Conservation (phyloP, 2,888 invertebrate genomes). For the Apotomis betuletana region DNA sequence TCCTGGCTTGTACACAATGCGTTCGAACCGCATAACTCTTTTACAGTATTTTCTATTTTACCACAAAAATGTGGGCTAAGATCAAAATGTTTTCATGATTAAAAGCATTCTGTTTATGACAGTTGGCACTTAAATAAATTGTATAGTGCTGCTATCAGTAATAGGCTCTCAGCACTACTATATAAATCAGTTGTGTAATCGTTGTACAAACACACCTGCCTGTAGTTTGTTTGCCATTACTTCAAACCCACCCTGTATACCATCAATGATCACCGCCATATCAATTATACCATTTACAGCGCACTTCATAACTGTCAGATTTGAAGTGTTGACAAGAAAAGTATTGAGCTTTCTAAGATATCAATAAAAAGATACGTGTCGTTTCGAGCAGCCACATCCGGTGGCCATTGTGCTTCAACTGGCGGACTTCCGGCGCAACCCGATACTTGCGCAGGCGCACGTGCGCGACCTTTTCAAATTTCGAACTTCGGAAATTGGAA, state of each 20-base stretch:
- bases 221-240: neutral
- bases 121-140: too few relatives aligned
- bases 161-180: too few relatives aligned
- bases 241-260: neutral
- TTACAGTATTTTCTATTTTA: too few relatives aligned
- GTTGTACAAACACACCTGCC: conserved; percentile 11
- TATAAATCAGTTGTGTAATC: neutral
- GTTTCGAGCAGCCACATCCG: conserved; percentile 82
- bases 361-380: conserved; percentile 83
- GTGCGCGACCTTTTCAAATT: conserved; percentile 81
- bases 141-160: too few relatives aligned
- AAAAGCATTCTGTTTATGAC: too few relatives aligned
- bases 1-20: too few relatives aligned
- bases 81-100: too few relatives aligned
- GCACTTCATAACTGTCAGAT: conserved; percentile 63
- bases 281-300: conserved; percentile 59
- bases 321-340: conserved; percentile 74
- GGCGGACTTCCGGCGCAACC: conserved; percentile 80
- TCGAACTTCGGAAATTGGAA: conserved; percentile 69
- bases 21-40: too few relatives aligned
- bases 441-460: conserved; percentile 83
- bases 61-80: too few relatives aligned
- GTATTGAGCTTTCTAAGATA: conserved; percentile 80
- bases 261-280: conserved; percentile 19
- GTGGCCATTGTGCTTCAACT: conserved; percentile 78